Conservation (phyloP, 1,140 invertebrate species). For the Zeugodacus cucurbitae region DNA sequence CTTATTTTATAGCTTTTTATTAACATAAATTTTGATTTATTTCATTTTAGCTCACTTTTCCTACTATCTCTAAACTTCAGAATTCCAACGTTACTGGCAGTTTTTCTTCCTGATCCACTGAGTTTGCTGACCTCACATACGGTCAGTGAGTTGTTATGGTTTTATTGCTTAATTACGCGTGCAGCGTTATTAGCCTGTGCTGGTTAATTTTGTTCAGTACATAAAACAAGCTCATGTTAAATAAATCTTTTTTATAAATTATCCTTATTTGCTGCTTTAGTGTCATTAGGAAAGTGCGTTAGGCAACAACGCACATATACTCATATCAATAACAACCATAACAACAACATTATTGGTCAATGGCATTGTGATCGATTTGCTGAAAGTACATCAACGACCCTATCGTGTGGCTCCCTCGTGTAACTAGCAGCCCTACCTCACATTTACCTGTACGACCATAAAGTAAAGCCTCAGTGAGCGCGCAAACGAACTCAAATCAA, state of each 20-base stretch:
- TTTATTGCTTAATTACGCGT: background rate
- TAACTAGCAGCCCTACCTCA: no score
- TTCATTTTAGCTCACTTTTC: background rate
- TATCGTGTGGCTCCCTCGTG: background rate
- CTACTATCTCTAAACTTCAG: no score
- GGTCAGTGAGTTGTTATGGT: background rate
- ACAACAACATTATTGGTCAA: background rate
- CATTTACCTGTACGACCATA: background rate
- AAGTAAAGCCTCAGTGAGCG: background rate
- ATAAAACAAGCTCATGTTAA: background rate
- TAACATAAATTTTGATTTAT: background rate
- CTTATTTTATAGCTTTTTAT: background rate
- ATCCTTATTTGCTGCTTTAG: background rate
- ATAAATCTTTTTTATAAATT: background rate
- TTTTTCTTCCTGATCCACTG: background rate
- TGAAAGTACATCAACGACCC: background rate
- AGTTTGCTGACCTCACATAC: background rate
- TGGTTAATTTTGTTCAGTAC: background rate
- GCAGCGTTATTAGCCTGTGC: background rate
- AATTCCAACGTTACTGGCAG: background rate
- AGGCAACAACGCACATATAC: background rate
- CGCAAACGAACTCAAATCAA: slow-evolving; percentile 5
- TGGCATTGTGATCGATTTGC: background rate
- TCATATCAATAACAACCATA: background rate
- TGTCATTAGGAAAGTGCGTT: background rate